These are phyloP conservation scores for Nomada fabriciana DNA, from an alignment of 2,888 invertebrate species.

Conservation along the genomic window DNA sequence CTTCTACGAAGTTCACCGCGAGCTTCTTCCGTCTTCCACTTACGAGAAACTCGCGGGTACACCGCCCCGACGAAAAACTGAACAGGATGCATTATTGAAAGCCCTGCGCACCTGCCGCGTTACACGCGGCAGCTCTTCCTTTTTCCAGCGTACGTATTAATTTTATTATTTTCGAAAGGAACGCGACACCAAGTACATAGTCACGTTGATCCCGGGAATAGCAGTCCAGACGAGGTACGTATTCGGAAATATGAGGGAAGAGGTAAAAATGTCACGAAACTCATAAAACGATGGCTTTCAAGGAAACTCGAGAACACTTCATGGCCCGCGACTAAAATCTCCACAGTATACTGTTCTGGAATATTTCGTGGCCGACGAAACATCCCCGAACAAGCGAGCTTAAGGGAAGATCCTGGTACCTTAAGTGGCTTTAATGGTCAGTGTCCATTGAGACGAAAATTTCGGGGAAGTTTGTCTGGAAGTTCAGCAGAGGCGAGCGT, in stretches of 20 bases:
- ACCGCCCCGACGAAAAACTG: conserved; percentile 28
- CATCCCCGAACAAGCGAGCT: conserved; percentile 32
- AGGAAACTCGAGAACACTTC: conserved; percentile 28
- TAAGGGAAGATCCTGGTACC: conserved; percentile 57
- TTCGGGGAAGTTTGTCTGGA: conserved; percentile 58
- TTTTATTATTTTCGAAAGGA: background rate
- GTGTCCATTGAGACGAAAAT: conserved; percentile 65
- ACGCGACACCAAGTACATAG: background rate
- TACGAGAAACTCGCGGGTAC: conserved; percentile 34
- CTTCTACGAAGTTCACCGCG: conserved; percentile 42
- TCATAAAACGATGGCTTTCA: conserved; percentile 21
- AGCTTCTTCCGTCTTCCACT: conserved; percentile 39
- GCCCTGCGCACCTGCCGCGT: conserved; percentile 5
- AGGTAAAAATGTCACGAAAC: conserved; percentile 22
- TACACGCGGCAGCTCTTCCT: conserved; percentile 10
- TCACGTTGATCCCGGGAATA: conserved; percentile 10
- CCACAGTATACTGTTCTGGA: conserved; percentile 12
- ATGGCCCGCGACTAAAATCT: conserved; percentile 12
- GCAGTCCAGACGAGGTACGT: background rate
- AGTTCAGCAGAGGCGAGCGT: conserved; percentile 48
- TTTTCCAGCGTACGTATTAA: background rate
- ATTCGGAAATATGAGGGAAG: conserved; percentile 15
- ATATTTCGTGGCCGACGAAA: conserved; percentile 50
- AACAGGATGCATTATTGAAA: conserved; percentile 11
- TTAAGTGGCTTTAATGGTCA: conserved; percentile 63